phyloP scores from a whole-genome alignment of 2,113 vertebrate genomes.

The Gnathonemus longibarbis region DNA sequence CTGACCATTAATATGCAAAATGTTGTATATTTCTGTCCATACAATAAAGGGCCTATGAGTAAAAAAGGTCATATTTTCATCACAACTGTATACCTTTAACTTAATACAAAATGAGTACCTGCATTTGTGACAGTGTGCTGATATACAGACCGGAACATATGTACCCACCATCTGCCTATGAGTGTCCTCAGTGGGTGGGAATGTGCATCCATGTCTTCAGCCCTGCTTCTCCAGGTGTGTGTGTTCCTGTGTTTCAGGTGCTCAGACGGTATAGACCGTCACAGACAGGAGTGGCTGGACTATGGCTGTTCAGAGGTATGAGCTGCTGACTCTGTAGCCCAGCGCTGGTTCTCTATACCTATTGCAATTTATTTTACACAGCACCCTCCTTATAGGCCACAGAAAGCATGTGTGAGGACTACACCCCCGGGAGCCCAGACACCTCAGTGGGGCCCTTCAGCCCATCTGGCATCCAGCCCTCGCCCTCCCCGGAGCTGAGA shows the following conservation, averaged over 20 bases:
- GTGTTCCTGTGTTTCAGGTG: conserved; percentile 63
- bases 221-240: not conserved
- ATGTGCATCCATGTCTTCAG: not conserved
- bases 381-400: conserved; percentile 50
- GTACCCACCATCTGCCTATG: not conserved
- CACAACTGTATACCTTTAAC: not conserved
- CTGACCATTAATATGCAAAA: not conserved
- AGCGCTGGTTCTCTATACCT: not conserved
- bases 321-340: not conserved
- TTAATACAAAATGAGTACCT: not conserved
- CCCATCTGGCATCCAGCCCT: conserved; percentile 42
- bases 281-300: conserved; percentile 85
- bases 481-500: conserved; percentile 49
- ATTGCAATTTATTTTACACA: not conserved
- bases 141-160: not conserved
- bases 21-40: not conserved
- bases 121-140: conserved; percentile 20
- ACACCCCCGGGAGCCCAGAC: conserved; percentile 51
- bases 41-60: not conserved
- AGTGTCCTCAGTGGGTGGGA: not conserved
- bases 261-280: conserved; percentile 84
- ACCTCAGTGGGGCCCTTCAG: conserved; percentile 44
- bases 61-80: not conserved
- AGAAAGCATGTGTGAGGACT: conserved; percentile 69
- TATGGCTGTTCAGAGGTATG: conserved; percentile 68